These are phyloP conservation scores for Drosophila grimshawi DNA, from an alignment of 1,140 invertebrate genomes.

Conservation along the genomic window DNA sequence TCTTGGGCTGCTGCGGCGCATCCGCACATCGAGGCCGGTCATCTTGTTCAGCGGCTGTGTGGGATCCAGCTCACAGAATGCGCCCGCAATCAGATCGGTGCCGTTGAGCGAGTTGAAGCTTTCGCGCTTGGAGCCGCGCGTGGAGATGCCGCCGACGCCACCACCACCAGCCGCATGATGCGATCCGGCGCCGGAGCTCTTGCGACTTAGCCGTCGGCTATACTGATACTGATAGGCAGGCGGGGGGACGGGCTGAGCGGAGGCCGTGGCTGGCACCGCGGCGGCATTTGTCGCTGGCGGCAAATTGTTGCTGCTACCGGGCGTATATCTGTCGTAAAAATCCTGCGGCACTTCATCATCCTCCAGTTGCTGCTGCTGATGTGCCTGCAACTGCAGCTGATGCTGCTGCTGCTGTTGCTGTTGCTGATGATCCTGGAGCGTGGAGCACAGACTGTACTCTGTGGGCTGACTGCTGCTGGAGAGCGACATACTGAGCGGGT, in stretches of 20 bases:
- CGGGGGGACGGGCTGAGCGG: conserved; percentile 31
- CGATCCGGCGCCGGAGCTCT: conserved; percentile 59
- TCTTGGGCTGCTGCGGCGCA: conserved; percentile 74
- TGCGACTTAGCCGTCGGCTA: conserved; percentile 74
- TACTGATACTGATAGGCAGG: conserved; percentile 81
- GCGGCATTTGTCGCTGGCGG: conserved; percentile 28
- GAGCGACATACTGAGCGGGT: conserved; percentile 67
- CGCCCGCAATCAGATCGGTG: conserved; percentile 79
- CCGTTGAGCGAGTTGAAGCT: conserved; percentile 81
- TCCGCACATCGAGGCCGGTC: conserved; percentile 78
- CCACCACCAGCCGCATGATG: conserved; percentile 49
- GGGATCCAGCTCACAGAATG: conserved; percentile 80
- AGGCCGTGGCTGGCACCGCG: not conserved
- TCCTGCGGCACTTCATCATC: conserved; percentile 79
- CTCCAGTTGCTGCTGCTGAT: conserved; percentile 21
- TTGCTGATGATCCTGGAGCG: conserved; percentile 33
- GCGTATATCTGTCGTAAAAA: conserved; percentile 77
- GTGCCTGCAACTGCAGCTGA: conserved; percentile 15
- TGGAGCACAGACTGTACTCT: conserved; percentile 71
- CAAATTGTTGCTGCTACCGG: conserved; percentile 65
- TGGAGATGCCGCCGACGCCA: not conserved
- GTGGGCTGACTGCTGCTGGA: conserved; percentile 60
- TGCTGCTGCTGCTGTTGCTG: conserved; percentile 22
- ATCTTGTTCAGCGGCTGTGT: conserved; percentile 81
- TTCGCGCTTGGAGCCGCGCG: conserved; percentile 69